A percentile compares a stretch with the other conserved stretches of the same genome.
These are phyloP conservation scores for Streptopelia turtur DNA, from an alignment of 2,797 vertebrate genomes.

Conservation along the genomic window DNA sequence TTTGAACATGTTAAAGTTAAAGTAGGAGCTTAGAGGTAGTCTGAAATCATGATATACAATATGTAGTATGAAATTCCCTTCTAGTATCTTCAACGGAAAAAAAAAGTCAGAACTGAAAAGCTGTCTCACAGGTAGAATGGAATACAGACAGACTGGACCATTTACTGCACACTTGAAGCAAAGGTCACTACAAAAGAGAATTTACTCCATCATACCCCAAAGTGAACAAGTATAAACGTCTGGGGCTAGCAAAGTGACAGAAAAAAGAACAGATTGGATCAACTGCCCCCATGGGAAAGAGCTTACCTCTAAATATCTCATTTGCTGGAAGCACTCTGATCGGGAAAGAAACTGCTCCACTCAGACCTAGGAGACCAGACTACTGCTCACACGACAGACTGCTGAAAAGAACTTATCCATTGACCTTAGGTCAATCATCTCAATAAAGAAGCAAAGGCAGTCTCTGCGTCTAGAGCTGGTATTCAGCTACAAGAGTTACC, in stretches of 20 bases:
- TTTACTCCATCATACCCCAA: neutral
- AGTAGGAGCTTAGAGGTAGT: neutral
- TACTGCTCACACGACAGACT: neutral
- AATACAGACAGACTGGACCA: neutral
- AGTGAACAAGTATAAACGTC: neutral
- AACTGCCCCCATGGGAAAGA: neutral
- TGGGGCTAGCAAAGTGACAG: neutral
- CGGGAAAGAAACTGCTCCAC: neutral
- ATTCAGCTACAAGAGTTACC: neutral
- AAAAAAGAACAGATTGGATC: neutral
- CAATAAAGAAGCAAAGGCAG: neutral
- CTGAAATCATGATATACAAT: neutral
- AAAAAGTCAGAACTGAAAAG: neutral
- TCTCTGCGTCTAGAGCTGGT: neutral
- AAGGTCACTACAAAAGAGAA: neutral
- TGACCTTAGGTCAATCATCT: neutral
- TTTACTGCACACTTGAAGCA: neutral
- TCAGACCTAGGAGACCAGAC: neutral
- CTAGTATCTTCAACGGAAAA: neutral
- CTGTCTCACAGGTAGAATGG: neutral
- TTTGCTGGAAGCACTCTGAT: neutral
- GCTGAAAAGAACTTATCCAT: neutral
- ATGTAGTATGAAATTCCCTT: neutral
- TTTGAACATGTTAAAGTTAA: neutral
- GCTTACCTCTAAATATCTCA: neutral